Base-by-base conservation (phyloP, 1,140 invertebrate genomes). In the Orchesella cincta region DNA sequence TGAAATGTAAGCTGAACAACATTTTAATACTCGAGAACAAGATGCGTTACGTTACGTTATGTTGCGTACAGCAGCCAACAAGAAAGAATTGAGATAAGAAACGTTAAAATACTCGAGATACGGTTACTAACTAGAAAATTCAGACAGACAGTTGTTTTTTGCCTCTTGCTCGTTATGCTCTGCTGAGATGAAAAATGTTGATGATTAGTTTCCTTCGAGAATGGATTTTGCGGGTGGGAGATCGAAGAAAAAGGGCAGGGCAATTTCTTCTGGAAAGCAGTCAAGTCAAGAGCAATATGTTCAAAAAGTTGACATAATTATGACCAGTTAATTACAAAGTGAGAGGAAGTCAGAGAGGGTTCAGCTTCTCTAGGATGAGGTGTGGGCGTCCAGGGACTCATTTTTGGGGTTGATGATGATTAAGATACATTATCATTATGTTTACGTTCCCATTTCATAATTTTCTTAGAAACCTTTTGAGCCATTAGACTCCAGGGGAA, bases 361-460 rank as follows among this genome's bases (percentile, higher is more conserved):
- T 57, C 12, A 18, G 14, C 52, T 57, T 57, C 23, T 57, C 23
- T 23, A 26, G 52, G 5, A 23, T 18, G 52, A 57, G 52, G 52
- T 57, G 52, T 57, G 52, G 52, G 52, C 52, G 52, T 57, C 52
- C 3, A 57, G 52, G 52, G 52, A 57, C 8, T 57, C 52, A 57
- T 57, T 57, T 57, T 57, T n/a, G 8, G 23, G 23, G 23, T 14
- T 57, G 52, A 57, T 57, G 52, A 57, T 57, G 52, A 57, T 57
- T 12, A 57, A 57, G 52, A 57, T 57, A 57, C 52, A 57, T 57
- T 57, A 57, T 57, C 52, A n/a, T 57, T 18, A 46, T 46, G n/a
- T n/a, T n/a, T n/a, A n/a, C n/a, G n/a, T n/a, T n/a, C n/a, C n/a
- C n/a, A n/a, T n/a, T n/a, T n/a, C n/a, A n/a, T n/a, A n/a, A n/a